phyloP scores from a whole-genome alignment of 1,140 invertebrate species.

The Augochlora pura region DNA sequence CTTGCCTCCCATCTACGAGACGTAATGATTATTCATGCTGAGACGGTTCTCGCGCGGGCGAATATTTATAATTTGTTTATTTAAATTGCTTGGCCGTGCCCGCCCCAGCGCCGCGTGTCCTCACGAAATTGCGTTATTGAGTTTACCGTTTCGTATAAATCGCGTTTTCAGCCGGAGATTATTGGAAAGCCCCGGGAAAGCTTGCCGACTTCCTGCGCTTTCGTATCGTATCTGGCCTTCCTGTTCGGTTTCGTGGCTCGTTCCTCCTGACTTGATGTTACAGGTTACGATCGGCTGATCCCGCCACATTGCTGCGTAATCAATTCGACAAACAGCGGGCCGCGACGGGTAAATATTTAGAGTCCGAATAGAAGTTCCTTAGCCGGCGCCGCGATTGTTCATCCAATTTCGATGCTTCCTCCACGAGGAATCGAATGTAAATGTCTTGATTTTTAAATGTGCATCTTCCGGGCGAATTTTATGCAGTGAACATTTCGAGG shows the following conservation, averaged over 20 bases:
- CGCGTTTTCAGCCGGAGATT: conserved; percentile 66
- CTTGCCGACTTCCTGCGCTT: conserved; percentile 29
- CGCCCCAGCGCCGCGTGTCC: conserved; percentile 67
- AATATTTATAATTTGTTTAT: conserved; percentile 81
- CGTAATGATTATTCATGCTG: conserved; percentile 80
- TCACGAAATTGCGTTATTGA: conserved; percentile 76
- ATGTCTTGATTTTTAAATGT: not conserved
- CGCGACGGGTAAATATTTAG: conserved; percentile 21
- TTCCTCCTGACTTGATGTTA: conserved; percentile 31
- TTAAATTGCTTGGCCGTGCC: conserved; percentile 75
- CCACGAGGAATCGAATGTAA: not conserved
- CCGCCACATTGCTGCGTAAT: conserved; percentile 26
- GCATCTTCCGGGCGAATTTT: not conserved
- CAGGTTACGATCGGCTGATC: not conserved
- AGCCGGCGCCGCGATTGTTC: not conserved
- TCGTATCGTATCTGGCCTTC: conserved; percentile 15
- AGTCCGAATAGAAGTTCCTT: conserved; percentile 9
- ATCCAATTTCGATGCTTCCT: not conserved
- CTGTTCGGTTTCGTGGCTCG: conserved; percentile 19
- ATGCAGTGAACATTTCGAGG: too few species aligned
- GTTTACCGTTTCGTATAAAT: conserved; percentile 76
- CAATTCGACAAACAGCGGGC: conserved; percentile 37
- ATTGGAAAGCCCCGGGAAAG: conserved; percentile 60
- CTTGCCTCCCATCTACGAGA: conserved; percentile 71
- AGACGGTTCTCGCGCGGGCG: conserved; percentile 74